Base-by-base conservation (phyloP, 2,113 vertebrate species). In the Onychorhynchus coronatus region DNA sequence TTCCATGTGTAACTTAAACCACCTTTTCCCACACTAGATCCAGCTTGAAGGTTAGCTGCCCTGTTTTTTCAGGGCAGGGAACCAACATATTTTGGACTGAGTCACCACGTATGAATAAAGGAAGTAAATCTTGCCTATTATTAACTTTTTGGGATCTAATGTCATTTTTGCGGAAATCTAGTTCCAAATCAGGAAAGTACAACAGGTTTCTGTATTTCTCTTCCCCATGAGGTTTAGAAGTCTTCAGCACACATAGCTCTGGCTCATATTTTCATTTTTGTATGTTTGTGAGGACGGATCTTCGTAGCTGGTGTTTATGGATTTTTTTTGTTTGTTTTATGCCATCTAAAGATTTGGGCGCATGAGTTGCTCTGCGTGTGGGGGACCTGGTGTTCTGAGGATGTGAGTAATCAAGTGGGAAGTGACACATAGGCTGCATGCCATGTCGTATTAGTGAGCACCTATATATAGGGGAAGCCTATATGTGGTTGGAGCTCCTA, bases 1-100 rank as follows among this genome's bases (percentile, higher is more conserved):
- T 94, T 95, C 91, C 90, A 93, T 79, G 75, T 95, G 92, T 96
- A 95, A 94, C 72, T 94, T 68, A 94, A 95, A 88, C 82, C 82
- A 78, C 83, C 62, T 85, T 97, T 97, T 92, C 96, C 91, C 97
- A 95, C 91, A 95, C 82, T 55, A 50, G 55, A 88, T 78, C 61
- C 78, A 85, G 59, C 72, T 96, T 88, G 93, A 88, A 90, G 88
- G 37, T 56, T 89, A 89, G 84, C 73, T 88, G 78, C 37, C 2
- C 86, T 81, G 86, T 95, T 89, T 96, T 96, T 95, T 95, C 14
- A 61, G 78, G 89, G 47, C 84, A 94, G 49, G 73, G 94, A 97
- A 78, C 74, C 74, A 91, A 47, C 86, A 55, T 95, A 78, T 95
- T 97, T 97, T 71, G 81, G 65, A 89, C 83, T 46, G 96, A 98